These are phyloP conservation scores for Chaetoderma sp. DNA, from an alignment of 2,888 invertebrate species.

Conservation along the genomic window DNA sequence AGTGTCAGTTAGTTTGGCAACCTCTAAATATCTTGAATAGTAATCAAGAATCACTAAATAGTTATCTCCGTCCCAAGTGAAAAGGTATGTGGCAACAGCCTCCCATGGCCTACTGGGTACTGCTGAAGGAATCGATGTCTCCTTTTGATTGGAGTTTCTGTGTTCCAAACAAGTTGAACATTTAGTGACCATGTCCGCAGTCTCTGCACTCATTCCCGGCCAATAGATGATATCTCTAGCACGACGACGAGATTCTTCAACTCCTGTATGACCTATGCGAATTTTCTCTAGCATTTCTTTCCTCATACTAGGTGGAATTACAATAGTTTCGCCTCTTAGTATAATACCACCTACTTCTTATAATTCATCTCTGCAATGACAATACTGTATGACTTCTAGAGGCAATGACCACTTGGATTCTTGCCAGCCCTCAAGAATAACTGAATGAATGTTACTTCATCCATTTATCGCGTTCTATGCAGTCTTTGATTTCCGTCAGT, in stretches of 20 bases:
- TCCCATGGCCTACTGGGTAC: conserved; percentile 31
- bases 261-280: conserved; percentile 36
- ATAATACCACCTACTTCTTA: background rate
- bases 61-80: conserved; percentile 16
- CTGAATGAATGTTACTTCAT: background rate
- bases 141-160: conserved; percentile 19
- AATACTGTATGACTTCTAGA: conserved; percentile 15
- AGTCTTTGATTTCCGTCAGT: conserved; percentile 24
- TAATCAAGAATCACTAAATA: conserved; percentile 36
- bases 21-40: conserved; percentile 34
- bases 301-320: conserved; percentile 5
- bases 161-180: conserved; percentile 25
- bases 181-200: conserved; percentile 25
- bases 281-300: conserved; percentile 19
- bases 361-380: conserved; percentile 14
- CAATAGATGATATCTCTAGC: conserved; percentile 37
- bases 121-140: conserved; percentile 19
- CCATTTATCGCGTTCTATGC: conserved; percentile 18
- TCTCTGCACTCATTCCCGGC: conserved; percentile 32
- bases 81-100: conserved; percentile 29
- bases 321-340: conserved; percentile 8
- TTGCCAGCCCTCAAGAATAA: conserved; percentile 15
- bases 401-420: conserved; percentile 10
- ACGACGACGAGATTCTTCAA: conserved; percentile 24
- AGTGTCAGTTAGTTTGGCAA: conserved; percentile 15